Base-by-base conservation (phyloP, 2,797 vertebrate species). In the Ctenopoma multispine region DNA sequence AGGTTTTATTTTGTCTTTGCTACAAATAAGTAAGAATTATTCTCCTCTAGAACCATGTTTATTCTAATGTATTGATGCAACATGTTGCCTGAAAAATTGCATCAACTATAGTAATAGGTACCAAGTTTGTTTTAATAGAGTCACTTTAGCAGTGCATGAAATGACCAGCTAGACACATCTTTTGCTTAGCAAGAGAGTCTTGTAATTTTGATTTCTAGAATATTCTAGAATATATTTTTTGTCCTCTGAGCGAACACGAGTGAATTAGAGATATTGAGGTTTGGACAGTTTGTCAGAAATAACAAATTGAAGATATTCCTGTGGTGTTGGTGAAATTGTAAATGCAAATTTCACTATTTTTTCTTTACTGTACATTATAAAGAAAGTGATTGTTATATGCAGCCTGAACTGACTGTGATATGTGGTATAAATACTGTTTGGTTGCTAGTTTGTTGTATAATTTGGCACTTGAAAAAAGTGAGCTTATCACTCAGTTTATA, bases 1-100 rank as follows among this genome's bases (percentile, higher is more conserved):
- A 74, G 70, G 29, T 65, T 72, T 23, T 48, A 23, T 41, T 56
- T 43, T 55, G 23, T 72, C 56, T 41, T 11, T 31, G 43, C 50
- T 48, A 23, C 20, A 55, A 18, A 7, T 10, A 7, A 14, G 49
- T 59, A 34, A 40, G 31, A 60, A 53, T 24, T 40, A 58, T 36
- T 69, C 55, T 49, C 13, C 18, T 47, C 8, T 15, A 38, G 49
- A 23, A 4, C 38, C 38, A 29, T 53, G 27, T 50, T 51, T 41
- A 11, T 50, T 24, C 23, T 41, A 51, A 44, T 47, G 5, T 24
- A 7, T 24, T 40, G 40, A 44, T 40, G 38, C 10, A 29, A 21
- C 18, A n/a, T 21, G 21, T 53, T 36, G 1, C n/a, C 21, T 24
- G 29, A 64, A 36, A 40, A 12, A 36, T 34, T 44, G 5, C 44